Evolutionary conservation across 2,797 vertebrate genomes (phyloP).

Genomic region (Trichosurus vulpecula): DNA sequence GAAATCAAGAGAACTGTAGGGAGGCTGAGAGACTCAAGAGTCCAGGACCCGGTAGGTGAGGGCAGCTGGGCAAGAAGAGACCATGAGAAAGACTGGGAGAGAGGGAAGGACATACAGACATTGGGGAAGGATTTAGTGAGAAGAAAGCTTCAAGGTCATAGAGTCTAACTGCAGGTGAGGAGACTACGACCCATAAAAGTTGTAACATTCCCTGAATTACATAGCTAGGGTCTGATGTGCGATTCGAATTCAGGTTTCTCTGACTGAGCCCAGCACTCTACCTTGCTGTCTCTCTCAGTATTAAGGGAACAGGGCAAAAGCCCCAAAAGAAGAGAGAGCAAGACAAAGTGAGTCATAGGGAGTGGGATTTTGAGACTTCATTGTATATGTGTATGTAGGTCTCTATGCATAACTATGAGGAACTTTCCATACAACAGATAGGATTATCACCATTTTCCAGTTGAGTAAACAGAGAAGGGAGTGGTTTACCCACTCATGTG

Average conservation of each 20-base stretch:
- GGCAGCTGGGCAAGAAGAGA: background rate
- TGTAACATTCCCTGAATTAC: background rate
- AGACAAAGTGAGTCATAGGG: background rate
- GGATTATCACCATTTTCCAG: background rate
- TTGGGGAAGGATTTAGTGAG: background rate
- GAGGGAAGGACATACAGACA: background rate
- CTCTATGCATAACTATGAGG: background rate
- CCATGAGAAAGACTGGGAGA: background rate
- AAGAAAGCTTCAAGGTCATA: background rate
- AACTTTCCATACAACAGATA: background rate
- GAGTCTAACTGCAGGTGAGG: background rate
- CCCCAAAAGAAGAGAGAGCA: background rate
- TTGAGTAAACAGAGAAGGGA: background rate
- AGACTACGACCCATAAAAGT: background rate
- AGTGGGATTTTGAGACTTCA: background rate
- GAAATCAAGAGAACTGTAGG: too few species aligned
- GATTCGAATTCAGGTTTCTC: background rate
- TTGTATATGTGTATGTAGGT: background rate
- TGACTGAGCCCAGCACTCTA: background rate
- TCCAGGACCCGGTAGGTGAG: background rate
- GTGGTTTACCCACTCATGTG: background rate
- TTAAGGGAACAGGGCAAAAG: background rate
- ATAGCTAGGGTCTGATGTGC: background rate
- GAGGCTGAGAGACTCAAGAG: too few species aligned
- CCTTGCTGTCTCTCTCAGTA: background rate